Evolutionary conservation across 2,113 vertebrate species (phyloP), one percentile per base, ranked within the genome.

Genomic region (Tricholaema leucomelas): DNA sequence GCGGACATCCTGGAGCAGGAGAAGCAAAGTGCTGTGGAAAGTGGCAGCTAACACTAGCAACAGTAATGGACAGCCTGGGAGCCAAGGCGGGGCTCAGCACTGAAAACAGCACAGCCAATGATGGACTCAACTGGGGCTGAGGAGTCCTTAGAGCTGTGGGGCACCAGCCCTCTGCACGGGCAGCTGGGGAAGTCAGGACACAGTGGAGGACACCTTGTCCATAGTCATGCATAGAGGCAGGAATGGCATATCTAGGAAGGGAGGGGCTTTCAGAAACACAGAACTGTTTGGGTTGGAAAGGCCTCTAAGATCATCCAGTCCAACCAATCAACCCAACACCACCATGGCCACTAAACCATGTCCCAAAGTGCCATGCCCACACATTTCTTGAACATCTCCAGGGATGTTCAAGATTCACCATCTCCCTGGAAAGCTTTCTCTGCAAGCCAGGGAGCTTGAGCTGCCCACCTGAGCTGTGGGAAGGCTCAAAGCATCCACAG

Each of bases 1-100:
- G 25, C 1, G 38, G 4, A 20, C 46, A 3, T 5, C 27, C 30
- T 14, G 9, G 8, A 40, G 63, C 48, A 40, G 64, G 27, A 18
- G 46, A 5, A 33, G 67, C 10, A 36, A 54, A 56, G 17, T 2
- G 48, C 25, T 93, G 55, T 67, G 66, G 54, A 2, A 75, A 76
- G 72, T 2, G 50, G 35, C 48, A 70, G 11, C 48, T 44, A 19
- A 60, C 28, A n/a, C 2, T 14, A 58, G 21, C 38, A 19, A 5
- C 3, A 17, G 42, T 9, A 44, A 55, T 4, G 44, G 73, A 38
- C 3, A 42, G 56, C 42, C 38, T 8, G 0, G 0, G 76, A 46
- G 21, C 33, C 2, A 3, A 25, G 66, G 28, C 11, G 3, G 36
- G 60, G 40, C 8, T 67, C 70, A 42, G 75, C 42, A 3, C 50